Evolutionary conservation across 2,888 invertebrate genomes (phyloP), one percentile per base, ranked within the genome.

Genomic region (Cosmorhoe ocellata): DNA sequence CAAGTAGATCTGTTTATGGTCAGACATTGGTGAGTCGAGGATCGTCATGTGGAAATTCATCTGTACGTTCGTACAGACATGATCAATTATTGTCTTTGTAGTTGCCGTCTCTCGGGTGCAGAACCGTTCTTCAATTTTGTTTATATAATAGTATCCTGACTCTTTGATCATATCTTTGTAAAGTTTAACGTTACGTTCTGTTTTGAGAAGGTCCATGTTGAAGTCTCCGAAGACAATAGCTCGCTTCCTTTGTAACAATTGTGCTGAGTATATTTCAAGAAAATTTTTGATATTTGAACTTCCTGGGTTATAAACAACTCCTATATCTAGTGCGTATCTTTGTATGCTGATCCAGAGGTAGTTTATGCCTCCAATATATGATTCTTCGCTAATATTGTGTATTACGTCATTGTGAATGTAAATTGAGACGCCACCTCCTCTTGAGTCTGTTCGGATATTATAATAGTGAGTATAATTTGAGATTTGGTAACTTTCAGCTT

Each of bases 1-100:
- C n/a, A 45, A 8, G 12, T 37, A 38, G 2, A 45, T 45, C 12
- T 45, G 45, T 13, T 45, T 45, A 14, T 46, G 46, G 10, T 46
- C 46, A 9, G 39, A 39, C 14, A 46, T 1, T 10, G 46, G 32
- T 8, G 46, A 46, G 6, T 46, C 30, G 7, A 43, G 5, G 14
- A 43, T 43, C 3, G 42, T 33, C 27, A 18, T 4, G 4, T 18
- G 18, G 18, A 18, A 18, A 4, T 2, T 18, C 18, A 18, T 18
- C 18, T 18, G 33, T 34, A 31, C 3, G 14, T 36, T 36, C 1
- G 37, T 28, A 28, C 18, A 18, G 10, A 36, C 43, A 12, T 43
- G 33, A 10, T 38, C 24, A 9, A 38, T 6, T 10, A 38, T 26
- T n/a, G 26, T 24, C 24, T 38, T 38, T n/a, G 22, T 26, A 11